Evolutionary conservation across 1,140 invertebrate species (phyloP).

Genomic region (Caenorhabditis tropicalis): DNA sequence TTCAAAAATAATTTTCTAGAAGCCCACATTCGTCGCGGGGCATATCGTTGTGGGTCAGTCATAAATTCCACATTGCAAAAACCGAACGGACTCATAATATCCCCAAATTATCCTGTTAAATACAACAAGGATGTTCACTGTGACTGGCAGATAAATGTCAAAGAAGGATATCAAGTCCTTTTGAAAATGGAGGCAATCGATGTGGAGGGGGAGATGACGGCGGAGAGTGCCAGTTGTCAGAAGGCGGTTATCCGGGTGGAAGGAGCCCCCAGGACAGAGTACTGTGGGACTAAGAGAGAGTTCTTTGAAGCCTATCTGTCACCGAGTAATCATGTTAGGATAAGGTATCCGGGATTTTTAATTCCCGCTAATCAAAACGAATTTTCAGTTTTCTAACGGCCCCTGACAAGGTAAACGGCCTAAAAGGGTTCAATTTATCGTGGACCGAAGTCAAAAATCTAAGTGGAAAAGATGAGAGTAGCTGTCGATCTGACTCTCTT

Average conservation of each 20-base stretch:
- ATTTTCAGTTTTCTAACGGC: conserved; percentile 63
- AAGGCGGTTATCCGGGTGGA: conserved; percentile 68
- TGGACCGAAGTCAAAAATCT: conserved; percentile 70
- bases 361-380: neutral
- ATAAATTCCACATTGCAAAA: conserved; percentile 57
- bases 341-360: conserved; percentile 56
- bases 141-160: conserved; percentile 69
- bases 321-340: conserved; percentile 62
- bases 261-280: conserved; percentile 24
- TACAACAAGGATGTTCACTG: conserved; percentile 68
- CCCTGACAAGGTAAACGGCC: conserved; percentile 68
- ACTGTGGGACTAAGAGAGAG: conserved; percentile 60
- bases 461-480: conserved; percentile 62
- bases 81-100: conserved; percentile 62
- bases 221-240: conserved; percentile 61
- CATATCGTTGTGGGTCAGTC: conserved; percentile 62
- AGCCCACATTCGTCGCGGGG: conserved; percentile 47
- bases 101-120: conserved; percentile 66
- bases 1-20: too few species aligned
- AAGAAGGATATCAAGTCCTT: conserved; percentile 61
- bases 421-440: conserved; percentile 71
- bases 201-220: conserved; percentile 69
- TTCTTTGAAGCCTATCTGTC: conserved; percentile 65
- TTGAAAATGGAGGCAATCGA: conserved; percentile 59
- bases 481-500: conserved; percentile 59